phyloP scores from a whole-genome alignment of 1,140 invertebrate species.

The Drosophila setifemur region DNA sequence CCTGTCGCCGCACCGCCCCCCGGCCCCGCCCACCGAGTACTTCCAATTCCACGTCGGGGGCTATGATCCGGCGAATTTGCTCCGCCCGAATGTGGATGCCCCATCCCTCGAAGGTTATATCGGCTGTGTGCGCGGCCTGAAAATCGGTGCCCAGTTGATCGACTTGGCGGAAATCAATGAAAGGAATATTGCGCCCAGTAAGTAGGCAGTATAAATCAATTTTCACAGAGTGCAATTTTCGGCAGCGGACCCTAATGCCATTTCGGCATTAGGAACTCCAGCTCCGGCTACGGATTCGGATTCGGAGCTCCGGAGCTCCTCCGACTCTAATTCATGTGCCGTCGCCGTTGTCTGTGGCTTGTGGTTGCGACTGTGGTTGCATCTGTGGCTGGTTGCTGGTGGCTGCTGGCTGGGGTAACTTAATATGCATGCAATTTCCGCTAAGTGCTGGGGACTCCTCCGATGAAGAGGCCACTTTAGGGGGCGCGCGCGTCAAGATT shows the following conservation, averaged over 20 bases:
- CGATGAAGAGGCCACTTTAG: constrained; percentile 39
- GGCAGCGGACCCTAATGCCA: constrained; percentile 49
- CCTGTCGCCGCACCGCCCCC: constrained; percentile 91
- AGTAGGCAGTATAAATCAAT: constrained; percentile 78
- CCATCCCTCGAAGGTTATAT: constrained; percentile 88
- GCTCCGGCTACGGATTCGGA: neutral
- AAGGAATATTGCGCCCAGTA: constrained; percentile 88
- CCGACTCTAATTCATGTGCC: constrained; percentile 25
- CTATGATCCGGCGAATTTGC: constrained; percentile 89
- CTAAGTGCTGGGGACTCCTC: constrained; percentile 51
- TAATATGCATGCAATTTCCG: constrained; percentile 81
- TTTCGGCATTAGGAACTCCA: constrained; percentile 16
- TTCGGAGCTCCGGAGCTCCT: neutral
- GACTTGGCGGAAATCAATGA: constrained; percentile 89
- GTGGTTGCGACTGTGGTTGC: constrained; percentile 27
- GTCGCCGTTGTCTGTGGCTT: constrained; percentile 4
- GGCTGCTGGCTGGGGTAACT: constrained; percentile 49
- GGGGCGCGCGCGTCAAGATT: constrained; percentile 63
- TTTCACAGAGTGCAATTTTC: constrained; percentile 71
- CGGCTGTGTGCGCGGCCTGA: constrained; percentile 94
- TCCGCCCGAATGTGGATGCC: constrained; percentile 85
- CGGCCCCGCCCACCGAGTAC: constrained; percentile 91
- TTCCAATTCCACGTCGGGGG: constrained; percentile 95
- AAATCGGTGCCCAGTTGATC: constrained; percentile 91
- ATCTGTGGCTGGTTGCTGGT: constrained; percentile 35